A percentile compares a stretch with the other conserved stretches of the same genome.
Conservation (phyloP, 2,113 vertebrate species). For the Pluvianellus socialis region DNA sequence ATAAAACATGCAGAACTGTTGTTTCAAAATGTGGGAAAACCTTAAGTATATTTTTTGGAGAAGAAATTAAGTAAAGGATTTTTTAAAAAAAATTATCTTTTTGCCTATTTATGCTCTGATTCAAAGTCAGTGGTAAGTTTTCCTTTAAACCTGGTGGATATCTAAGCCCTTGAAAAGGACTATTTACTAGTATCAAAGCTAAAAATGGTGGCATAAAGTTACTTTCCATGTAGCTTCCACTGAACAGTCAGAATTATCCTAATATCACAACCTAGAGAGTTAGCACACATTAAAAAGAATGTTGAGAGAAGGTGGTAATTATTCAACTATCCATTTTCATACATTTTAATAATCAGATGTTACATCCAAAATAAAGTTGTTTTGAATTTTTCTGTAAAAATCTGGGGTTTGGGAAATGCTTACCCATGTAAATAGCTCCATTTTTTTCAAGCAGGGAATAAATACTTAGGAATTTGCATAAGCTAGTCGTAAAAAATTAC, state of each 20-base stretch:
- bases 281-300: not conserved
- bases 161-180: not conserved
- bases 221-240: not conserved
- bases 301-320: not conserved
- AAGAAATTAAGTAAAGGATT: not conserved
- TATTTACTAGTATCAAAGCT: not conserved
- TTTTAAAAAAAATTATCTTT: not conserved
- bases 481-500: not conserved
- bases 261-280: not conserved
- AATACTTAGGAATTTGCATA: not conserved
- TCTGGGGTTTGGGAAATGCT: not conserved
- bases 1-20: not conserved
- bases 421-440: not conserved
- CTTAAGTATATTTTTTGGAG: not conserved
- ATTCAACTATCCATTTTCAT: constrained; percentile 14
- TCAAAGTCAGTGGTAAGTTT: not conserved
- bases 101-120: not conserved
- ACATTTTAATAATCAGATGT: constrained; percentile 27
- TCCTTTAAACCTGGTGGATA: not conserved
- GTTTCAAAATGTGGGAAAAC: not conserved
- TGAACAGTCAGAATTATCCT: not conserved
- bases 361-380: not conserved
- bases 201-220: not conserved
- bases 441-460: not conserved
- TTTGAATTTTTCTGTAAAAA: not conserved